Base-by-base conservation (phyloP, 2,888 invertebrate genomes). In the Allolobophora icterica region DNA sequence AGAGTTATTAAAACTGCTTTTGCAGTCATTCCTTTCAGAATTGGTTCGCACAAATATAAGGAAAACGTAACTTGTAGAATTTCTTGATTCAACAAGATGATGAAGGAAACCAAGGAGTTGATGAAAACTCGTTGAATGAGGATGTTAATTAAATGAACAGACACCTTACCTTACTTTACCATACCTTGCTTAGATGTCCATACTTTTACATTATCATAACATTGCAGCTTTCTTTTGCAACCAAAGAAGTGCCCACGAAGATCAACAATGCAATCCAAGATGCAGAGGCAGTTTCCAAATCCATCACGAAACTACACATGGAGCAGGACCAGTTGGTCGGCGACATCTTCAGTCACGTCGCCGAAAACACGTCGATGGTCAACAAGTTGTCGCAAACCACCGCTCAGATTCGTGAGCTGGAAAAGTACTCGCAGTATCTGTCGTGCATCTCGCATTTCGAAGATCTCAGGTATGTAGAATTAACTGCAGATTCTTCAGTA, bases 231-330 rank as follows among this genome's bases (percentile, higher is more conserved):
- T 93, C 93, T 30, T 91, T 94, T 84, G 94, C 94, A 15, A 94
- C 94, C 89, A 93, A 93, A 91, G 94, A 94, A 91, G 94, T 94
- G 38, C 94, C 95, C 19, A 93, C 92, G 92, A 94, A 94, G 90
- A 94, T 95, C 40, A 93, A 94, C 33, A 93, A 92, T 89, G 94
- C 94, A 24, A 92, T 94, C 24, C 92, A 92, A 87, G 93, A 93
- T 92, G 94, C 94, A 33, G 94, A 94, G 91, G 91, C 92, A 15
- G 93, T 93, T 19, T 92, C 93, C 30, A 92, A 92, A 30, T 91
- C 93, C 42, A 92, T 94, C 30, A 90, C 91, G 30, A 90, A 91
- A 33, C 92, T 95, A 17, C 93, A 93, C 30, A 92, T 91, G 3
- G 93, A 93, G 33, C 93, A 94, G 33, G 94, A 94, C 42, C 92